Evolutionary conservation across 2,113 vertebrate species (phyloP).

Genomic region (Rutilus rutilus): DNA sequence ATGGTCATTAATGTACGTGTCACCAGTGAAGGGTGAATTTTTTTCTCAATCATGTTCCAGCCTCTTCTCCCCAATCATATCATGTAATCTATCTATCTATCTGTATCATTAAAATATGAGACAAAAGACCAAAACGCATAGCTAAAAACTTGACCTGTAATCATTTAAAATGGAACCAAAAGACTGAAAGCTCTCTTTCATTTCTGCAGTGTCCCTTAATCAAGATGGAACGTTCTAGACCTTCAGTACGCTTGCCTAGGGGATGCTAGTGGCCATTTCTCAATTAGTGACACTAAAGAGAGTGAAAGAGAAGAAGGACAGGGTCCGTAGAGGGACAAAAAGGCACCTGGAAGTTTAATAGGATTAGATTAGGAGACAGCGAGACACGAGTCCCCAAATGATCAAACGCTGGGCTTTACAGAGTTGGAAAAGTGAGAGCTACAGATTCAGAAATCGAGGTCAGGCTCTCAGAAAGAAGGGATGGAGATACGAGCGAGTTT

Average conservation of each 20-base stretch:
- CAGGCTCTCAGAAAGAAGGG: slow-evolving; percentile 7
- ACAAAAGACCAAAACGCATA: neutral
- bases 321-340: slow-evolving; percentile 40
- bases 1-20: no score
- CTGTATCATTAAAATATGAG: no score
- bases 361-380: slow-evolving; percentile 43
- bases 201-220: slow-evolving; percentile 46
- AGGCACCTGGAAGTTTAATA: slow-evolving; percentile 47
- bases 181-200: neutral
- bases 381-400: slow-evolving; percentile 59
- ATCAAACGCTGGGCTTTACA: slow-evolving; percentile 40
- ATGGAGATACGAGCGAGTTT: slow-evolving; percentile 16
- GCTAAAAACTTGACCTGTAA: neutral
- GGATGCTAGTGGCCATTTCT: slow-evolving; percentile 49
- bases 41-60: no score
- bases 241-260: slow-evolving; percentile 44
- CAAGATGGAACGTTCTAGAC: slow-evolving; percentile 41
- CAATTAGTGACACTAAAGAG: slow-evolving; percentile 51
- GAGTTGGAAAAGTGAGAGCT: slow-evolving; percentile 11
- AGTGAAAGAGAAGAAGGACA: slow-evolving; percentile 39
- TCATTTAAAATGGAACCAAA: neutral
- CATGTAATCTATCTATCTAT: no score
- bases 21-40: no score
- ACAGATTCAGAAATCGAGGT: slow-evolving; percentile 35
- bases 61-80: no score